These are phyloP conservation scores for Elaeidobius kamerunicus DNA, from an alignment of 2,888 invertebrate species.

Conservation along the genomic window DNA sequence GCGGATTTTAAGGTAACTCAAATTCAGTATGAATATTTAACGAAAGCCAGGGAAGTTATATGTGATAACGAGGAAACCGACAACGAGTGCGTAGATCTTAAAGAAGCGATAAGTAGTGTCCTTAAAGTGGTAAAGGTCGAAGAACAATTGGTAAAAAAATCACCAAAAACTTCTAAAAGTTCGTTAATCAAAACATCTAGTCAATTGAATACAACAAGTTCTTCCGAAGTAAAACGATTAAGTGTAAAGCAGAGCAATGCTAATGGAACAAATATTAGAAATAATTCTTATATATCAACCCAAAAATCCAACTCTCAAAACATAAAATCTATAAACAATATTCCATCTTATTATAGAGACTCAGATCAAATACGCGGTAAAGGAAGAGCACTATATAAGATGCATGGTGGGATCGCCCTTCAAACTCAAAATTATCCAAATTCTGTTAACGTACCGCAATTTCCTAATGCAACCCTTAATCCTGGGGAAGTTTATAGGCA, in stretches of 20 bases:
- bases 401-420: slow-evolving; percentile 77
- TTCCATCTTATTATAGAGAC: slow-evolving; percentile 33
- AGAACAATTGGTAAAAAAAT: too few relatives aligned
- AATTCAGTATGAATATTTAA: slow-evolving; percentile 34
- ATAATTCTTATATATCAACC: too few relatives aligned
- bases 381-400: slow-evolving; percentile 63
- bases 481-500: slow-evolving; percentile 71
- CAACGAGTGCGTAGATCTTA: slow-evolving; percentile 29
- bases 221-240: too few relatives aligned
- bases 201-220: too few relatives aligned
- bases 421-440: slow-evolving; percentile 92
- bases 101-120: slow-evolving; percentile 22
- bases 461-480: slow-evolving; percentile 66
- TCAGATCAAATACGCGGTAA: slow-evolving; percentile 58
- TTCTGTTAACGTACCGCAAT: slow-evolving; percentile 74
- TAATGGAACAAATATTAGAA: too few relatives aligned
- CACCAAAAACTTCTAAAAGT: not conserved
- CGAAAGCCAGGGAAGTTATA: slow-evolving; percentile 31
- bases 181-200: not conserved
- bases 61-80: slow-evolving; percentile 30
- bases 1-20: slow-evolving; percentile 25
- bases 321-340: slow-evolving; percentile 18
- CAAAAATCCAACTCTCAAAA: too few relatives aligned
- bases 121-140: slow-evolving; percentile 12
- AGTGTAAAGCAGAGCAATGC: too few relatives aligned